Base-by-base conservation (phyloP, 2,888 invertebrate species). In the Cephus rjabovi region DNA sequence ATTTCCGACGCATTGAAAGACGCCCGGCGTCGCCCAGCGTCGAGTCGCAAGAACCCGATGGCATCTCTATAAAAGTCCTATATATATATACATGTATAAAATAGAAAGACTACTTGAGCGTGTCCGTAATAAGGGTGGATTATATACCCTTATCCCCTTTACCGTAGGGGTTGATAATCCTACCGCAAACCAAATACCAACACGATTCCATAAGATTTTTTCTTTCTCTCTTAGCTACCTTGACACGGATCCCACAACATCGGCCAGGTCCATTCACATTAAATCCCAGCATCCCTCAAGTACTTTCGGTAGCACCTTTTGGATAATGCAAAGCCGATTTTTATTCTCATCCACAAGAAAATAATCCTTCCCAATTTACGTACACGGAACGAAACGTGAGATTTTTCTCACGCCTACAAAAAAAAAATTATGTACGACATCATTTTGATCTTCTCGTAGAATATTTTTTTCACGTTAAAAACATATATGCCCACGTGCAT, bases 161-260 rank as follows among this genome's bases (percentile, higher is more conserved):
- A 40, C 15, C 40, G 40, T 40, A 70, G 69, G 76, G 76, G 73
- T 81, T 78, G 69, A 76, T 75, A 75, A 76, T 71, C 75, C 77
- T 74, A 79, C 74, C 76, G 76, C 77, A 75, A 73, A 75, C 33
- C 75, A 71, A 74, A 80, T 78, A 76, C 73, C 23, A 31, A 4
- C 56, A 73, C 75, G 79, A 77, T 40, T 76, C 76, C 37, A 73
- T 35, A 69, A 56, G 73, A 69, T 73, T 75, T 74, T 77, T 80
- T 68, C 79, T 75, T 77, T 23, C 77, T 31, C 12, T 56, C 70
- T 76, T 79, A 75, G 37, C 77, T 40, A 77, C 79, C 76, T 56
- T 79, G 80, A 76, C 76, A 78, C 77, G 77, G 80, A 77, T 73
- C 74, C 78, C 71, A 76, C 77, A 77, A 80, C 70, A 70, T 30